phyloP scores from a whole-genome alignment of 2,888 invertebrate genomes.

The Erebia ligea region DNA sequence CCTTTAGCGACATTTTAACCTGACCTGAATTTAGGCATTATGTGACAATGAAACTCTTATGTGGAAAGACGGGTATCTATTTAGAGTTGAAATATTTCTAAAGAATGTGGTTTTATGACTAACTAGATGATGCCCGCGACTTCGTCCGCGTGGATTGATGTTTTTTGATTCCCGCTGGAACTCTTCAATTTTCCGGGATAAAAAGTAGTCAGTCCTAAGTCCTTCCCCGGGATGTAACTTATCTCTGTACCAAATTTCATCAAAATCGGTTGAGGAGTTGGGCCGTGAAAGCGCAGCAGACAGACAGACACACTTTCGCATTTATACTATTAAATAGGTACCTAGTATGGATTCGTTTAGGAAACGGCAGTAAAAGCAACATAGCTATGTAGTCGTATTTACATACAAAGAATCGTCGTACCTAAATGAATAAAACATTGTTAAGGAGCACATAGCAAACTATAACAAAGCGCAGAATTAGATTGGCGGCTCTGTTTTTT shows the following conservation, averaged over 20 bases:
- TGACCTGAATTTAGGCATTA: slow-evolving; percentile 9
- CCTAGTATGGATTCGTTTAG: no score
- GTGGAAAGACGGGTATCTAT: slow-evolving; percentile 6
- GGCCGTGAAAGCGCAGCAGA: no score
- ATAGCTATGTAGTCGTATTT: neutral
- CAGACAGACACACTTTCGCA: no score
- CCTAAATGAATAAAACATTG: neutral
- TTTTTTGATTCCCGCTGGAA: no score
- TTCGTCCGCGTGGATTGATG: no score
- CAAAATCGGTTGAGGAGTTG: no score
- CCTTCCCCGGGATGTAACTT: no score
- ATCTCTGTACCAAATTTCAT: no score
- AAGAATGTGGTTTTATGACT: slow-evolving; percentile 4
- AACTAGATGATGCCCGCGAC: neutral
- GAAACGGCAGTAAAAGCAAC: slow-evolving; percentile 8
- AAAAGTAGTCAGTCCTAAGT: no score
- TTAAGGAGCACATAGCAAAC: slow-evolving; percentile 11
- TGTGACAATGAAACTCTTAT: slow-evolving; percentile 1
- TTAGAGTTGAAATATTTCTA: slow-evolving; percentile 4
- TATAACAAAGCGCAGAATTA: slow-evolving; percentile 27
- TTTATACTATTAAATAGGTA: no score
- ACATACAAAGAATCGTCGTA: slow-evolving; percentile 21
- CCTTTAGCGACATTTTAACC: slow-evolving; percentile 23
- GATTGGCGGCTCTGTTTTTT: slow-evolving; percentile 47
- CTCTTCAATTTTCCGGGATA: no score